Base-by-base conservation (phyloP, 2,113 vertebrate species). In the Antennarius striatus region DNA sequence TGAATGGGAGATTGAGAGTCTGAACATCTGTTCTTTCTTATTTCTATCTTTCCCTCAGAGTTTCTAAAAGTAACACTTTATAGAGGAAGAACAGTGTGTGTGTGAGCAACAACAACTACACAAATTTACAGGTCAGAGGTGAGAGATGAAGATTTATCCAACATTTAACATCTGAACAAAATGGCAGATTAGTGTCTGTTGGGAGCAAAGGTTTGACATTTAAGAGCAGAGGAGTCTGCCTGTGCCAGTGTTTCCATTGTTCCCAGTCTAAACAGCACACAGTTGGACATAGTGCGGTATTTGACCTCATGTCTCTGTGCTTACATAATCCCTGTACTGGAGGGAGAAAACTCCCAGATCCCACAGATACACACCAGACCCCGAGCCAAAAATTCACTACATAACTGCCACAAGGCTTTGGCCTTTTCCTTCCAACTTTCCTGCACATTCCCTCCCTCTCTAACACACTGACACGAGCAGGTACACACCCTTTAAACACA, bases 321-420 rank as follows among this genome's bases (percentile, higher is more conserved):
- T 85, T 76, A 79, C 72, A 88, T 85, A 82, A 85, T 81, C 74
- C 54, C 56, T 58, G 71, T 77, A 67, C 68, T 73, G 29, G 51
- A 75, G 69, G 52, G 67, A 76, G 66, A 81, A 80, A 82, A 68
- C 58, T 73, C 29, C 71, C 79, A 85, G 68, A 85, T 76, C 76
- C 61, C 49, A 64, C 60, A 53, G 3, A 71, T n/a, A 40, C 56
- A 63, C 63, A 53, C 63, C 29, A 39, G 14, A 74, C n/a, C 59
- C 68, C 43, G 17, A 75, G 66, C 65, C 74, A 79, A 71, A 62
- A 65, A 70, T 56, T 59, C 50, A 47, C 75, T 40, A 62, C 71
- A 81, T 63, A 50, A 56, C 72, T 75, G 70, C 79, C 59, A 61
- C 55, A 14, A 55, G 47, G 61, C 49, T 62, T 76, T 71, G 54